phyloP scores from a whole-genome alignment of 2,113 vertebrate genomes.

The Brevimyrus niger region DNA sequence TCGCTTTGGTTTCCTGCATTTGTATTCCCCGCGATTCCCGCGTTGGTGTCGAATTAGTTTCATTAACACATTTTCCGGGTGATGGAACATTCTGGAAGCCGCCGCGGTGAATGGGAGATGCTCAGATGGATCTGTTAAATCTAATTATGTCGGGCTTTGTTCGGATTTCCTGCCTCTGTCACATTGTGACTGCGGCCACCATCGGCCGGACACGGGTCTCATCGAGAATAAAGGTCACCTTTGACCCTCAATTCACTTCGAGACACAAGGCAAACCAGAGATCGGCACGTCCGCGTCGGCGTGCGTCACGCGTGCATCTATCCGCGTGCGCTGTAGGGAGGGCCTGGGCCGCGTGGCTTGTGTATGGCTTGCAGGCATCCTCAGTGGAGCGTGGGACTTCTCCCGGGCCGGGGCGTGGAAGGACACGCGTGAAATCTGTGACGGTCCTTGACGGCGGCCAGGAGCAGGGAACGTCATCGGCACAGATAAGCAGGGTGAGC shows the following conservation, averaged over 20 bases:
- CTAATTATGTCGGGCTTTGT: background rate
- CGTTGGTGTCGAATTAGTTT: background rate
- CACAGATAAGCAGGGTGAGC: slow-evolving; percentile 52
- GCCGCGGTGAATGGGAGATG: background rate
- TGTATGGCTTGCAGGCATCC: slow-evolving; percentile 55
- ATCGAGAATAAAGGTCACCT: background rate
- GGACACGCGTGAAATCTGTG: slow-evolving; percentile 88
- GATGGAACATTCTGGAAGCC: background rate
- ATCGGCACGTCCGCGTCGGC: background rate
- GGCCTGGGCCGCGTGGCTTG: background rate
- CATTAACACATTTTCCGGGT: background rate
- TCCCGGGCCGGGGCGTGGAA: slow-evolving; percentile 87
- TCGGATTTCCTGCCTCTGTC: background rate
- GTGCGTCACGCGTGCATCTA: background rate
- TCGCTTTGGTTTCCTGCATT: background rate
- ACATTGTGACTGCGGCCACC: background rate
- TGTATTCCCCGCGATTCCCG: background rate
- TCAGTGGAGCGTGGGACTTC: slow-evolving; percentile 77
- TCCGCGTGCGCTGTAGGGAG: background rate
- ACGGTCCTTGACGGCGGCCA: slow-evolving; percentile 93
- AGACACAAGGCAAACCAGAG: background rate
- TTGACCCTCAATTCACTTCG: background rate
- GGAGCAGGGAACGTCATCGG: slow-evolving; percentile 85
- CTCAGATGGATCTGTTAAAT: background rate
- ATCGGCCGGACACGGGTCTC: background rate